These are phyloP conservation scores for Fistularia commersonii DNA, from an alignment of 2,797 vertebrate species.

Conservation along the genomic window DNA sequence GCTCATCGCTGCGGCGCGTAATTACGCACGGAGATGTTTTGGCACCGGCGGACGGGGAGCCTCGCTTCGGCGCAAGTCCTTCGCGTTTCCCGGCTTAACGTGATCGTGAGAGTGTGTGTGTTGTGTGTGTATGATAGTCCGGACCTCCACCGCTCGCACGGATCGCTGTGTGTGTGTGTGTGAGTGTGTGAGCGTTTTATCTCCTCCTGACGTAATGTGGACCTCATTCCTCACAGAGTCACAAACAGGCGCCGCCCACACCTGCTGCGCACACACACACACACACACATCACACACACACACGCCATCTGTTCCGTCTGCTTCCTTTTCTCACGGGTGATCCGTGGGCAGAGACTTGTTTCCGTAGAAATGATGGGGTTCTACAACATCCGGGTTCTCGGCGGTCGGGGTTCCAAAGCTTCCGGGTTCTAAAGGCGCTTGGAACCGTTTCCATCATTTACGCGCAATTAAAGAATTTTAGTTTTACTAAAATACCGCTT, in stretches of 20 bases:
- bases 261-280: conserved; percentile 30
- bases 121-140: too few species aligned
- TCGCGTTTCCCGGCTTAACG: too few species aligned
- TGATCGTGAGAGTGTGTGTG: too few species aligned
- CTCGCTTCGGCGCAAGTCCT: too few species aligned
- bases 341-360: conserved; percentile 12
- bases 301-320: conserved; percentile 55
- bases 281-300: conserved; percentile 9
- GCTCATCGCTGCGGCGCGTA: conserved; percentile 47
- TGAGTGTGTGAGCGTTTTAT: conserved; percentile 62
- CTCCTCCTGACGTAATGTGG: conserved; percentile 69
- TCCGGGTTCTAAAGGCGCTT: too few species aligned
- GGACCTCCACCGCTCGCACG: too few species aligned
- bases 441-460: too few species aligned
- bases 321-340: conserved; percentile 24
- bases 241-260: conserved; percentile 68
- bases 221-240: conserved; percentile 67
- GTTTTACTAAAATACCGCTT: too few species aligned
- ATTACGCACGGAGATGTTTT: conserved; percentile 40
- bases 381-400: too few species aligned
- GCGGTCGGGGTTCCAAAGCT: too few species aligned
- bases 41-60: conserved; percentile 24
- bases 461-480: too few species aligned
- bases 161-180: background rate
- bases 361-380: background rate